Evolutionary conservation across 2,113 vertebrate species (phyloP).

Genomic region (Caretta caretta): DNA sequence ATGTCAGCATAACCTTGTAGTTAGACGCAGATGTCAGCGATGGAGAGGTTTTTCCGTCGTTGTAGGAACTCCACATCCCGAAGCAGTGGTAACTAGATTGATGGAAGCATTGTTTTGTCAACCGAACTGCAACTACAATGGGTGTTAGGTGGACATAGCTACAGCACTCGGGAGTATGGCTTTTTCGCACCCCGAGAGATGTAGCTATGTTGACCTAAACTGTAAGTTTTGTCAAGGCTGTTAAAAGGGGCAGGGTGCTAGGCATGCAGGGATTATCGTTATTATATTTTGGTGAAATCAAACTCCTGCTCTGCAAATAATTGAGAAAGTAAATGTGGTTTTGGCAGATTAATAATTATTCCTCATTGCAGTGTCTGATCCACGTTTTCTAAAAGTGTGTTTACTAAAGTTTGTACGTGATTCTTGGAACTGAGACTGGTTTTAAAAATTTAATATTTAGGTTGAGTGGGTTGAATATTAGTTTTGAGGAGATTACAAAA

Average conservation of each 20-base stretch:
- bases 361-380: background rate
- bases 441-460: background rate
- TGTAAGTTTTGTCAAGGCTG: background rate
- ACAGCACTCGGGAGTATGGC: background rate
- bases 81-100: background rate
- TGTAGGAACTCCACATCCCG: background rate
- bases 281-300: background rate
- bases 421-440: background rate
- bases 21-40: background rate
- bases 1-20: background rate
- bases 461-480: no score
- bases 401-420: background rate
- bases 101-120: background rate
- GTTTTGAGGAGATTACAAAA: no score
- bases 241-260: background rate
- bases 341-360: background rate
- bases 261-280: background rate
- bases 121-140: background rate
- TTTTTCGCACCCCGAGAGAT: background rate
- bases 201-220: background rate
- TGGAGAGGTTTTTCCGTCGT: no score
- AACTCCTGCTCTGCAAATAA: background rate
- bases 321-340: background rate
- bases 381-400: background rate
- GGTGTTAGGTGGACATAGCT: background rate